Conservation (phyloP, 1,140 invertebrate genomes). For the Neotoxoptera formosana region DNA sequence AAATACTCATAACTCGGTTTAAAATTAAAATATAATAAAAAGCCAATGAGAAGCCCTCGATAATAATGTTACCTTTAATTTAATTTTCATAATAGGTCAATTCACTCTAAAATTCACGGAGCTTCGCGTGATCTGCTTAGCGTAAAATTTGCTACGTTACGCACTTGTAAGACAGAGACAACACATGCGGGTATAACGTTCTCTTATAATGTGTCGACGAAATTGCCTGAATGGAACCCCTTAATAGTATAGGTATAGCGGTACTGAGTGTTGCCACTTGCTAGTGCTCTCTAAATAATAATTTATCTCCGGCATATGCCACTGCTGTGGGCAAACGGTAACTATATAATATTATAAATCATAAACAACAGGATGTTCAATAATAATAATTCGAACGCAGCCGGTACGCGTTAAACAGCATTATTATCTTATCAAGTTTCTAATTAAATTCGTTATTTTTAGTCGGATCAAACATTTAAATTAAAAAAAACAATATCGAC, state of each 20-base stretch:
- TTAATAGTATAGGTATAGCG: neutral
- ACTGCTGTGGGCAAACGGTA: neutral
- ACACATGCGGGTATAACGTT: too few species aligned
- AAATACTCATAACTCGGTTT: too few species aligned
- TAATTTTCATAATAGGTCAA: too few species aligned
- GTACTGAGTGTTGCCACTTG: too few species aligned
- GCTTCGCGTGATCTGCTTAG: too few species aligned
- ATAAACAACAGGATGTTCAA: conserved; percentile 35
- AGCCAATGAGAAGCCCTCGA: too few species aligned
- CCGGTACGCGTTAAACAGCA: neutral
- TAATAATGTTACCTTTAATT: too few species aligned
- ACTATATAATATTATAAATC: neutral
- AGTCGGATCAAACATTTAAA: neutral
- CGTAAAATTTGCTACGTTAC: too few species aligned
- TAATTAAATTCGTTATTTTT: conserved; percentile 22
- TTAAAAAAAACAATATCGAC: neutral
- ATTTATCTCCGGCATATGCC: neutral
- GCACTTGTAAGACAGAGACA: too few species aligned
- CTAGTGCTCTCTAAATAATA: neutral
- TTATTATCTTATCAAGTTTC: neutral
- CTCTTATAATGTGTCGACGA: too few species aligned
- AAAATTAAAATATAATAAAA: too few species aligned
- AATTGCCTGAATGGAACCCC: neutral
- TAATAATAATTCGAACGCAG: conserved; percentile 1
- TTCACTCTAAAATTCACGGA: too few species aligned